Conservation (phyloP, 2,113 vertebrate species). For the Microtus ochrogaster region DNA sequence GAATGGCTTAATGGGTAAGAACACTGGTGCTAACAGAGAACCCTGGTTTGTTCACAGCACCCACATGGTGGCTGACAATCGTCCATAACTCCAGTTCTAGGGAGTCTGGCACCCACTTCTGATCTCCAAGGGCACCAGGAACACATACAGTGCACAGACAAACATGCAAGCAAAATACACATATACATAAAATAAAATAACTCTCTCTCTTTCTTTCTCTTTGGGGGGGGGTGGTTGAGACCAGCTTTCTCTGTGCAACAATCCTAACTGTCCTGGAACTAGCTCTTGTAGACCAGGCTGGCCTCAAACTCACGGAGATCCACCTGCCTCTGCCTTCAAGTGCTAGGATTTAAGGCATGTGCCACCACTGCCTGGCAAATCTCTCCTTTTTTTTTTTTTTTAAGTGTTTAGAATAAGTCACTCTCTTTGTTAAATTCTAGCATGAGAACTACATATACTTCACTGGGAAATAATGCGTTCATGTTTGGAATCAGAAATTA, state of each 20-base stretch:
- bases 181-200: background rate
- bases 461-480: background rate
- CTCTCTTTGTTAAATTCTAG: background rate
- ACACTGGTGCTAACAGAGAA: background rate
- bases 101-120: background rate
- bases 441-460: background rate
- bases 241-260: no score
- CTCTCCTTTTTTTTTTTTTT: no score
- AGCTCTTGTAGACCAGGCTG: no score
- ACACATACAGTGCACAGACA: background rate
- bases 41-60: background rate
- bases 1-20: background rate
- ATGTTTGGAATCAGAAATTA: background rate
- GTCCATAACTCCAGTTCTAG: background rate
- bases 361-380: no score
- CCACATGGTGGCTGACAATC: background rate
- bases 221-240: no score
- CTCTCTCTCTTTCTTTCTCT: no score
- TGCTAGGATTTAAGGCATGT: no score
- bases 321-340: no score
- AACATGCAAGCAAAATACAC: background rate
- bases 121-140: background rate
- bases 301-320: no score
- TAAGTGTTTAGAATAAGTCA: background rate
- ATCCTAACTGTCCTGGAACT: no score